Evolutionary conservation across 1,140 invertebrate genomes (phyloP), one percentile per base, ranked within the genome.

Genomic region (Holcopasites calliopsidis): DNA sequence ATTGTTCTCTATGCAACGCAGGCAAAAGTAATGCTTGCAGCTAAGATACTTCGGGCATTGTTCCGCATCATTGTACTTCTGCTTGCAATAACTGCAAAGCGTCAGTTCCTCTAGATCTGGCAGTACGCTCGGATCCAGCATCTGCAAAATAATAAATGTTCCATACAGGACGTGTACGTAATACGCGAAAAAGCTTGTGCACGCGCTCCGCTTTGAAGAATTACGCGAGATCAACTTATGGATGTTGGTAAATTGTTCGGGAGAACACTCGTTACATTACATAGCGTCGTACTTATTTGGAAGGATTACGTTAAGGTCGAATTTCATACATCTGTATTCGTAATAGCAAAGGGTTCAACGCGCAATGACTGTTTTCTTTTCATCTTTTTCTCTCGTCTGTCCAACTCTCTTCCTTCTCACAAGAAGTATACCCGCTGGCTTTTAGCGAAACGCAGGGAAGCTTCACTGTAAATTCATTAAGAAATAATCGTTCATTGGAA

Each of bases 11-110:
- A 95, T 93, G 88, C 96, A 96, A 70, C 94, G 93, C 77, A 95
- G 91, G 85, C 96, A 96, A 88, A 95, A 95, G 86, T 94, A 94
- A 87, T 96, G 95, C 85, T 95, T 95, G 91, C 95, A 96, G 54
- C 93, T 93, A 61, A 96, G 92, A 87, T 95, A 91, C 88, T 96
- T 96, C 50, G 95, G 95, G 75, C 93, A 92, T 85, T 94, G 93
- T 78, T 94, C 93, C 40, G 91, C 89, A 69, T 95, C 94, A 88
- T 95, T 95, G 89, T 94, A 95, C 85, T 93, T 93, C 88, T 93
- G 92, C 87, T 94, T 94, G 93, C 94, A 95, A 83, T 93, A 94
- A 74, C 92, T 93, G 90, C 95, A 96, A 72, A 94, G 91, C 73
- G 94, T 94, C 87, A 96, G 92, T 90, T 95, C 93, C 88, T 95